Evolutionary conservation across 2,888 invertebrate genomes (phyloP).

Genomic region (Pristionchus mayeri): DNA sequence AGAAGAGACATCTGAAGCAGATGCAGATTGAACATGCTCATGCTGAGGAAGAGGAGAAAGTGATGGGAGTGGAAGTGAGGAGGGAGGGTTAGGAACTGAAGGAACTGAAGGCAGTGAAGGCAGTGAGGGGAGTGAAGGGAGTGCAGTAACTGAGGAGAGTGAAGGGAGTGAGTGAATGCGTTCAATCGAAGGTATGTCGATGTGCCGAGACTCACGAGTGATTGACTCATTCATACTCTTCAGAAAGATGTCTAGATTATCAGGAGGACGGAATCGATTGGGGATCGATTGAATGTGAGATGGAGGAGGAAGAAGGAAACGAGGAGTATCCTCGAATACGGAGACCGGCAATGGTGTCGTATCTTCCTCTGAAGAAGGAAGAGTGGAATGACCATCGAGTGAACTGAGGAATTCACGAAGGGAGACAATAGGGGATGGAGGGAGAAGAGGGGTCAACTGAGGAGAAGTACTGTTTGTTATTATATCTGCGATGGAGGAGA

Average conservation of each 20-base stretch:
- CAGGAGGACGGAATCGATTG: slow-evolving; percentile 48
- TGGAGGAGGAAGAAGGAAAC: slow-evolving; percentile 53
- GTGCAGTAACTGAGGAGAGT: background rate
- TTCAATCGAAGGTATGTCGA: background rate
- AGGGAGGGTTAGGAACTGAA: background rate
- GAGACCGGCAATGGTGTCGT: slow-evolving; percentile 33
- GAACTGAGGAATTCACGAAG: slow-evolving; percentile 4
- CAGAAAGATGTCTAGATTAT: slow-evolving; percentile 49
- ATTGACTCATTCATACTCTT: slow-evolving; percentile 46
- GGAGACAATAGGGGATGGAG: background rate
- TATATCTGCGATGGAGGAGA: background rate
- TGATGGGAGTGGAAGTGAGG: slow-evolving; percentile 24
- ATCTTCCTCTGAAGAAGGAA: slow-evolving; percentile 23
- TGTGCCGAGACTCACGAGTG: slow-evolving; percentile 41
- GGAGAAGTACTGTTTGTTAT: slow-evolving; percentile 14
- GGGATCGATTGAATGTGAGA: background rate
- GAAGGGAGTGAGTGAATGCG: background rate
- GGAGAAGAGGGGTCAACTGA: background rate
- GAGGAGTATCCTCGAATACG: slow-evolving; percentile 49
- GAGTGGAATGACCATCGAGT: background rate
- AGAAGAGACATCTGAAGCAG: slow-evolving; percentile 6
- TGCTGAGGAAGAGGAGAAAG: slow-evolving; percentile 31
- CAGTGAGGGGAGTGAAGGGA: background rate
- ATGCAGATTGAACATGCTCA: slow-evolving; percentile 49
- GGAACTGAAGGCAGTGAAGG: background rate